Percentiles rank a stretch among this genome's conserved stretches.
Conservation (phyloP, 2,113 vertebrate genomes). For the Ovibos moschatus region DNA sequence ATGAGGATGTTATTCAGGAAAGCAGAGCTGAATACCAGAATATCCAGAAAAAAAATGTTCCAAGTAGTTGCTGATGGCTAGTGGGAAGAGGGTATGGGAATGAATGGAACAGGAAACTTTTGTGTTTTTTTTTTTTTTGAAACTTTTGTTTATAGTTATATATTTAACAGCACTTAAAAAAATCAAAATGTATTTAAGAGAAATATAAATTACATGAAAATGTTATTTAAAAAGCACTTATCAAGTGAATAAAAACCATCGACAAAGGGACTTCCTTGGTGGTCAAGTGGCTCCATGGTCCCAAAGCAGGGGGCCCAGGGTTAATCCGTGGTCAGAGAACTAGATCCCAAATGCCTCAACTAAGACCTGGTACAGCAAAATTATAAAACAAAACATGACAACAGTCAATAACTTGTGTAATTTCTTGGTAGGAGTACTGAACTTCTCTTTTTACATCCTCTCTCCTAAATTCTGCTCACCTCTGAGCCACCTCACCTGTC, state of each 20-base stretch:
- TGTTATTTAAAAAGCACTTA: background rate
- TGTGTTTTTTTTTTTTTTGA: background rate
- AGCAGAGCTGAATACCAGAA: background rate
- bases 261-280: background rate
- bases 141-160: background rate
- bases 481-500: constrained; percentile 38
- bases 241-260: background rate
- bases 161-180: background rate
- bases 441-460: background rate
- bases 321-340: background rate
- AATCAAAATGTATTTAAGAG: background rate
- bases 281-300: background rate
- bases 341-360: background rate
- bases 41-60: constrained; percentile 13
- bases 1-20: background rate
- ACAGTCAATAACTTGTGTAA: background rate
- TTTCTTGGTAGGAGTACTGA: background rate
- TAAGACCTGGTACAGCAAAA: background rate
- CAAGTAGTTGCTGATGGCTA: background rate
- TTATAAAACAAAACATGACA: background rate
- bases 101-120: background rate
- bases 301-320: background rate
- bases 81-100: background rate
- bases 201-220: background rate
- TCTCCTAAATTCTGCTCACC: background rate